Base-by-base conservation (phyloP, 1,140 invertebrate genomes). In the Diabrotica virgifera region DNA sequence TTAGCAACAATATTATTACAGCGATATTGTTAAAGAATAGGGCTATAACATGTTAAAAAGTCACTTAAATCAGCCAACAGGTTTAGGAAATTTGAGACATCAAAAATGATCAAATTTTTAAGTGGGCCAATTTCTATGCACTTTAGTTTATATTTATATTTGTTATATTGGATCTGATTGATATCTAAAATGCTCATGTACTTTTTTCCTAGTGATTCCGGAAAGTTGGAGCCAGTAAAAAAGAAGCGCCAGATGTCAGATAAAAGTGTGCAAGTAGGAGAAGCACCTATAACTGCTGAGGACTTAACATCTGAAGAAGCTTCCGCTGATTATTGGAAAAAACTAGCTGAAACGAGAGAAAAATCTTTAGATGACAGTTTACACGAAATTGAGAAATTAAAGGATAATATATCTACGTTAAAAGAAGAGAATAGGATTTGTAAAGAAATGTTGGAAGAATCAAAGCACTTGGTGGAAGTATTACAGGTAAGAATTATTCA, bases 291-390 rank as follows among this genome's bases (percentile, higher is more conserved):
- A 50, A 78, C 80, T 63, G 79, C 77, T 14, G 80, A 85, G 69
- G 87, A 89, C 75, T 78, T 89, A n/a, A 87, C 84, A 5, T 84
- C 84, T 54, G 83, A 86, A 68, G 81, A 82, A 60, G 84, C 87
- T 24, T 88, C 86, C 67, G 83, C 85, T 72, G 84, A 85, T 67
- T 90, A 90, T 74, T 90, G 88, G 88, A 73, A 87, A 80, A 77
- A 84, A 46, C 69, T 89, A 57, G 86, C 87, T 60, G 87, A 89
- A 77, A 86, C 84, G 64, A 81, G 87, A 36, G 79, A 85, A 73
- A 81, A 82, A 78, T 85, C 86, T 10, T 74, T 90, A n/a, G 80
- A 87, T 70, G 84, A 87, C 64, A 82, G 85, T 51, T 80, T 89
- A 51, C 80, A 85, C 62, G 85, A 90, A 76, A 90, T 88, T 79